phyloP scores from a whole-genome alignment of 37 sponge, comb jelly and placozoan genomes.

The Halisarca cf. caerulea region DNA sequence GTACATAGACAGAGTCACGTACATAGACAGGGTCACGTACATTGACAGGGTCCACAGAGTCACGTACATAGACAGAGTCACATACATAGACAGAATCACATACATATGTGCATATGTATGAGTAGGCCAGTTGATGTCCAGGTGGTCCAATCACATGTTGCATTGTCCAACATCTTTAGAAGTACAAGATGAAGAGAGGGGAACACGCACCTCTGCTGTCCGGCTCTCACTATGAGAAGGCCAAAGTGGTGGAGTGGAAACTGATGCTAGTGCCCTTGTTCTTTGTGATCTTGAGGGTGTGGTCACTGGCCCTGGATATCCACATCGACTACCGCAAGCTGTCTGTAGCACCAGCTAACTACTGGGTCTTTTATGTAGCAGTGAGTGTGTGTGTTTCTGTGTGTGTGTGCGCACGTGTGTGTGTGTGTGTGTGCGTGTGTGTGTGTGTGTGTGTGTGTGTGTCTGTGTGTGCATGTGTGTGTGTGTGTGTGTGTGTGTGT shows the following conservation, averaged over 20 bases:
- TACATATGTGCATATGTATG: not conserved
- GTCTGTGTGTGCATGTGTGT: too few relatives aligned
- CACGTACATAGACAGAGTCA: too few relatives aligned
- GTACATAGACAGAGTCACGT: too few relatives aligned
- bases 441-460: not conserved
- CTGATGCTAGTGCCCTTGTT: conserved; percentile 54
- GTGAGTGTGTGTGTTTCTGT: not conserved
- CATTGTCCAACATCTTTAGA: not conserved
- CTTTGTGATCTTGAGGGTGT: conserved; percentile 53
- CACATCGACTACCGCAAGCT: not conserved
- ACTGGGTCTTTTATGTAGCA: conserved; percentile 26
- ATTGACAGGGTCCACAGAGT: too few relatives aligned
- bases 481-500: not conserved
- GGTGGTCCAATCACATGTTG: not conserved
- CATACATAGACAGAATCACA: too few relatives aligned
- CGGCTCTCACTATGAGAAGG: not conserved
- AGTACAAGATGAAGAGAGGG: not conserved
- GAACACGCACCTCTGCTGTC: not conserved
- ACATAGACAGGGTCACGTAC: too few relatives aligned
- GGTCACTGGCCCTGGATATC: conserved; percentile 35
- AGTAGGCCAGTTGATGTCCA: not conserved
- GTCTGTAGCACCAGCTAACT: not conserved
- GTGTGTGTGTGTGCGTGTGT: not conserved
- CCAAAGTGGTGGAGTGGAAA: conserved; percentile 39
- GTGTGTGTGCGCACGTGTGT: too few relatives aligned